Evolutionary conservation across 64 coral and sea anemone genomes (phyloP), one percentile per base, ranked within the genome.

Genomic region (Montipora efflorescens): DNA sequence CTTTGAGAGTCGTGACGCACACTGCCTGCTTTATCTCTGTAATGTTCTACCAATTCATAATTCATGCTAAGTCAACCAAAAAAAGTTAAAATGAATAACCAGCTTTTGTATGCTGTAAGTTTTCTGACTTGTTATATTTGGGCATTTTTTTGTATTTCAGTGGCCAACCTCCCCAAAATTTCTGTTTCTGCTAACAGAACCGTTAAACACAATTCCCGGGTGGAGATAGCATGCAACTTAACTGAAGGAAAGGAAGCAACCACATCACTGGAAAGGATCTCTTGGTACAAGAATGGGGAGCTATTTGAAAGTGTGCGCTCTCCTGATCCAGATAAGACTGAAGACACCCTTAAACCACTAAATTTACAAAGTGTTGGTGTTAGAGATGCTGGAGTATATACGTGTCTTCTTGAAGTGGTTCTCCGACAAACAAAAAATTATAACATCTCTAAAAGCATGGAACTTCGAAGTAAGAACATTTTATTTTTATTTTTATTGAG

Each of bases 341-440:
- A 23, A 3, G 82, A 22, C 18, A 10, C 45, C 1, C 62, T 86
- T 9, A 19, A 8, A 71, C 64, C 82, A 48, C 45, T 86, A 1
- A 6, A 22, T 5, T 11, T 71, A 3, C 18, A 20, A 48, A 47
- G 47, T 44, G 82, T 51, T 21, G 66, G 46, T 48, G 82, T 86
- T 45, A 86, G 47, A 72, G 82, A 86, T 86, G 82, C 64, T 12
- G 82, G 82, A 20, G 47, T 49, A 6, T 86, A 86, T 44, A 71
- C 43, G 8, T 86, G 82, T 50, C 45, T 71, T 2, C n/a, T 86
- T 19, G 47, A 71, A 51, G 82, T 86, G 47, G 2, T 67, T 5
- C 46, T 84, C 8, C 61, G 59, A 8, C 15, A 48, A 6, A 0
- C 10, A 14, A 84, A 67, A 48, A 25, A 47, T 18, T n/a, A 84